These are phyloP conservation scores for Chinchilla lanigera DNA, from an alignment of 2,113 vertebrate genomes.

Conservation along the genomic window DNA sequence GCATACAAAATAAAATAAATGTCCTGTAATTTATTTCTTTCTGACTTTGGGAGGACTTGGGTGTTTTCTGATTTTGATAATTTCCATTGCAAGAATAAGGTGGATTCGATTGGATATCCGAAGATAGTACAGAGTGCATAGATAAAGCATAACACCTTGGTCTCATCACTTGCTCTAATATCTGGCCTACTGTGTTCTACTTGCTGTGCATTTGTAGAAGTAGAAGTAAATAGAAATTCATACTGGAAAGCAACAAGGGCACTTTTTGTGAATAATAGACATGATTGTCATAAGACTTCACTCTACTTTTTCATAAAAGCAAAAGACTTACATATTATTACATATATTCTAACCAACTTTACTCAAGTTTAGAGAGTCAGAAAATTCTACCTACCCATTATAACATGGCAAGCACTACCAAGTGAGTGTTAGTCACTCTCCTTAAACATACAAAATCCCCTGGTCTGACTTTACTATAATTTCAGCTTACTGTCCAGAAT, in stretches of 20 bases:
- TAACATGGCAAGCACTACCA: not conserved
- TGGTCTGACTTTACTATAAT: not conserved
- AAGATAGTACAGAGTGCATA: not conserved
- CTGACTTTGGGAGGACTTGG: not conserved
- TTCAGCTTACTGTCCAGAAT: not conserved
- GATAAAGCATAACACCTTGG: not conserved
- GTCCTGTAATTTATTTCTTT: not conserved
- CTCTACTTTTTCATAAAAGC: not conserved
- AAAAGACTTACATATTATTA: not conserved
- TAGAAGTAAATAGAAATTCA: not conserved
- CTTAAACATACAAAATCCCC: not conserved
- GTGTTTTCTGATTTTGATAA: not conserved
- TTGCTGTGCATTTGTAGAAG: not conserved
- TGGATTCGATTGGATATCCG: not conserved
- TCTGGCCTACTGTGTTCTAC: not conserved
- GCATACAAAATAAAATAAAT: not conserved
- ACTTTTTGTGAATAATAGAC: not conserved
- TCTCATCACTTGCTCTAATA: not conserved
- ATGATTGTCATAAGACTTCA: not conserved
- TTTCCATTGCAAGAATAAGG: not conserved
- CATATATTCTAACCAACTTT: not conserved
- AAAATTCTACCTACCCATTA: accelerated
- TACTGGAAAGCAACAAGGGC: not conserved
- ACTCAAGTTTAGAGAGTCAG: not conserved
- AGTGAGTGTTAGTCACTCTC: not conserved